Base-by-base conservation (phyloP, 2,888 invertebrate genomes). In the Pollenia labialis region DNA sequence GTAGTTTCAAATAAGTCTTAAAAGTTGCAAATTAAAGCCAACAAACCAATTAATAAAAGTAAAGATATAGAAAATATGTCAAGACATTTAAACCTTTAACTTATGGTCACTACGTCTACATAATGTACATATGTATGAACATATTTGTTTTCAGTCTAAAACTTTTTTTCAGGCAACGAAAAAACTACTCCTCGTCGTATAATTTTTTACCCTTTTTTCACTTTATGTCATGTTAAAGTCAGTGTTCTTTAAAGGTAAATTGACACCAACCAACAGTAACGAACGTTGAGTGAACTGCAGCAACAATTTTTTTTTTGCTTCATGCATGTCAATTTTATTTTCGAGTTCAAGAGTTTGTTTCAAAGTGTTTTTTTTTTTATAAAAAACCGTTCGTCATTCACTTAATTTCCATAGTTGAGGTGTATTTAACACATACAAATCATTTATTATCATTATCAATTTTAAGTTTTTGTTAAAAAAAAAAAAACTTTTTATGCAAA, bases 401-500 rank as follows among this genome's bases (percentile, higher is more conserved):
- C 58, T 84, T 84, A 64, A 81, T 81, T 83, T 87, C 42, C 72
- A 60, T 54, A 23, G 60, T 14, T 74, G 54, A 68, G 60, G 74
- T 68, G 54, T 74, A 23, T 23, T 23, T 23, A 54, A 79, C 62
- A 84, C 66, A 72, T 76, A 62, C 80, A 83, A 83, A 69, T 76
- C 75, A 84, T 80, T 83, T 79, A 75, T 75, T 80, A 79, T 82
- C 77, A 81, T 82, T 68, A 69, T 54, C 54, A 76, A 66, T 54
- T 68, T 62, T 71, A 18, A 16, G 16, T 4, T 18, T 50, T 50
- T 40, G 16, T 58, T 60, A 68, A 18, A n/a, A 40, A 50, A n/a
- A 12, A 58, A 50, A 54, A 54, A 69, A n/a, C 10, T 71, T 64
- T 72, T 50, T 16, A 60, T 81, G 81, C 85, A 72, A 85, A 85